phyloP scores from a whole-genome alignment of 2,113 vertebrate genomes.

The Podiceps cristatus region DNA sequence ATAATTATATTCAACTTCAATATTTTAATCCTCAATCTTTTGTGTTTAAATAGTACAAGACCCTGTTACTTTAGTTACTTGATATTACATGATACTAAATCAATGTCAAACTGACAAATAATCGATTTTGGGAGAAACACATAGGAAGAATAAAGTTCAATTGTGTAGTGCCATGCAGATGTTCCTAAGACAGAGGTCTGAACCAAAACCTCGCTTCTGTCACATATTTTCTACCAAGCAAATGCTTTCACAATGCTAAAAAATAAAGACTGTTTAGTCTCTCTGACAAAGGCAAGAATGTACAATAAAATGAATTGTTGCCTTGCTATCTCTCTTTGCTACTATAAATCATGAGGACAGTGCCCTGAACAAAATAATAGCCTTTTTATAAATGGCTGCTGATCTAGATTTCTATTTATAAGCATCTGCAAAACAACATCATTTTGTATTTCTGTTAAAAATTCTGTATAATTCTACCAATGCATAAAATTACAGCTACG shows the following conservation, averaged over 20 bases:
- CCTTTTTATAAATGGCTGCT: conserved; percentile 30
- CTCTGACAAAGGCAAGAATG: conserved; percentile 16
- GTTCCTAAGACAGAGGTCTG: not conserved
- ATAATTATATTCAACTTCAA: not conserved
- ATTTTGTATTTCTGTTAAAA: conserved; percentile 32
- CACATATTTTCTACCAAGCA: not conserved
- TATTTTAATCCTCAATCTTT: not conserved
- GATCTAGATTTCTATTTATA: conserved; percentile 56
- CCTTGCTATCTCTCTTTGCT: not conserved
- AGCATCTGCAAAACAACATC: conserved; percentile 22
- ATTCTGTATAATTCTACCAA: not conserved
- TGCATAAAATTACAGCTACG: conserved; percentile 17
- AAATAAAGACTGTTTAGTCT: not conserved
- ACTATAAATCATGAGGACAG: conserved; percentile 36
- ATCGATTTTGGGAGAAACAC: not conserved
- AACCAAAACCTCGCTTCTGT: not conserved
- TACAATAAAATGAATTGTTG: conserved; percentile 34
- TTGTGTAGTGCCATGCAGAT: not conserved
- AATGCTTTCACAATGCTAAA: not conserved
- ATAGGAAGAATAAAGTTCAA: not conserved
- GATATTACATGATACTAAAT: not conserved
- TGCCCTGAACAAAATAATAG: conserved; percentile 34
- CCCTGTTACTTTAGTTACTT: not conserved
- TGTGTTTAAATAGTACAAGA: not conserved
- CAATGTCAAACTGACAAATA: not conserved